A percentile compares a stretch with the other conserved stretches of the same genome.
Evolutionary conservation across 2,888 invertebrate species (phyloP).

Genomic region (Gastrophysa polygoni): DNA sequence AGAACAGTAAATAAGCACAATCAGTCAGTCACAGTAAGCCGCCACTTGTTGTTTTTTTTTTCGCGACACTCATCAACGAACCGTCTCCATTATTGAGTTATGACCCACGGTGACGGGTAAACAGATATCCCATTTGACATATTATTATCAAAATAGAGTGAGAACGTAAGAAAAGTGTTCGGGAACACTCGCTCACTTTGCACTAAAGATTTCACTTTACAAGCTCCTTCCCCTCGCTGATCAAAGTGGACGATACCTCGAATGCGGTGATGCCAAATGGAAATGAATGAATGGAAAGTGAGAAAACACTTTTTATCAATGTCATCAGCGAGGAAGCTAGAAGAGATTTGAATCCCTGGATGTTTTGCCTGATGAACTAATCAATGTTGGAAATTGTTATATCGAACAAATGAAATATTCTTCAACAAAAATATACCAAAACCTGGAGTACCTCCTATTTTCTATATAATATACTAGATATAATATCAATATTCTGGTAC

Average conservation of each 20-base stretch:
- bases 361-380: too few relatives aligned
- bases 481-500: too few relatives aligned
- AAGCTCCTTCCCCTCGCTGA: constrained; percentile 55
- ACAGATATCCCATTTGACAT: constrained; percentile 43
- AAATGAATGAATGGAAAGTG: too few relatives aligned
- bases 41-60: constrained; percentile 45
- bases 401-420: too few relatives aligned
- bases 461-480: too few relatives aligned
- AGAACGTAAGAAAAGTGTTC: constrained; percentile 41
- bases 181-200: constrained; percentile 43
- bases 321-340: too few relatives aligned
- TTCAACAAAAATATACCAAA: too few relatives aligned
- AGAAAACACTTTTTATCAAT: too few relatives aligned
- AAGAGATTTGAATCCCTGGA: too few relatives aligned
- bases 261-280: constrained; percentile 14
- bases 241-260: constrained; percentile 52
- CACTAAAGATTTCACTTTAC: constrained; percentile 58
- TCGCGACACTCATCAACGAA: constrained; percentile 25
- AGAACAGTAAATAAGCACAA: constrained; percentile 4
- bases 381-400: too few relatives aligned
- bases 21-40: constrained; percentile 30
- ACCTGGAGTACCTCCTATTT: too few relatives aligned
- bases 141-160: constrained; percentile 43
- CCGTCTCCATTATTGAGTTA: constrained; percentile 32
- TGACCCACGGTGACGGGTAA: constrained; percentile 39